Evolutionary conservation across 2,888 invertebrate genomes (phyloP).

Genomic region (Cyclophora albipunctata): DNA sequence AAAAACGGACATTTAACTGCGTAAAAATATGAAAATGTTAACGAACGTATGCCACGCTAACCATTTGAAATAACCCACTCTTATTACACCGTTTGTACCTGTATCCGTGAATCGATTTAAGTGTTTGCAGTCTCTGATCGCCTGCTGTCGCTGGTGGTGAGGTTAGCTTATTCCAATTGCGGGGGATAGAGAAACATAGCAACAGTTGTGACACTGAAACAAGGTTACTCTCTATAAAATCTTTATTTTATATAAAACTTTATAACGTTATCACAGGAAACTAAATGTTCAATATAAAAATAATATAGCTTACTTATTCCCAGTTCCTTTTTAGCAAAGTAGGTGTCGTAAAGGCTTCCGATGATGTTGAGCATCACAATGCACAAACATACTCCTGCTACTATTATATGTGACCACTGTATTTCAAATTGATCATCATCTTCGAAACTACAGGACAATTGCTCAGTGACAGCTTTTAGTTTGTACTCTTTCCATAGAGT

Average conservation of each 20-base stretch:
- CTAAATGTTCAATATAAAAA: too few species aligned
- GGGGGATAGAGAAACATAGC: constrained; percentile 46
- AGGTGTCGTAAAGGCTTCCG: constrained; percentile 46
- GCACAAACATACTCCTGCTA: constrained; percentile 25
- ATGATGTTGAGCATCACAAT: constrained; percentile 39
- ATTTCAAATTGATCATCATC: constrained; percentile 22
- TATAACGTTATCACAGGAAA: too few species aligned
- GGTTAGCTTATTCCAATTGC: constrained; percentile 46
- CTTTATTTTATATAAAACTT: too few species aligned
- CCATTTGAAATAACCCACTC: too few species aligned
- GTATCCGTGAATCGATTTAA: constrained; percentile 49
- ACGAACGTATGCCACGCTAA: too few species aligned
- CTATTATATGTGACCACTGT: constrained; percentile 35
- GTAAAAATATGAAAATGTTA: too few species aligned
- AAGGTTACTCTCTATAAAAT: too few species aligned
- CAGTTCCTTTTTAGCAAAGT: too few species aligned
- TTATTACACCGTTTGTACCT: constrained; percentile 27
- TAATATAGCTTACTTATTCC: too few species aligned
- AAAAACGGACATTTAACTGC: too few species aligned
- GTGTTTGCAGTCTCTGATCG: constrained; percentile 42
- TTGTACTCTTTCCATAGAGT: constrained; percentile 38
- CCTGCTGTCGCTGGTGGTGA: constrained; percentile 28
- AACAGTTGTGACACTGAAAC: constrained; percentile 47
- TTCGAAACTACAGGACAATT: constrained; percentile 41
- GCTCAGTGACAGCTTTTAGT: constrained; percentile 34